Evolutionary conservation across 2,113 vertebrate species (phyloP).

Genomic region (Edolisoma coerulescens): DNA sequence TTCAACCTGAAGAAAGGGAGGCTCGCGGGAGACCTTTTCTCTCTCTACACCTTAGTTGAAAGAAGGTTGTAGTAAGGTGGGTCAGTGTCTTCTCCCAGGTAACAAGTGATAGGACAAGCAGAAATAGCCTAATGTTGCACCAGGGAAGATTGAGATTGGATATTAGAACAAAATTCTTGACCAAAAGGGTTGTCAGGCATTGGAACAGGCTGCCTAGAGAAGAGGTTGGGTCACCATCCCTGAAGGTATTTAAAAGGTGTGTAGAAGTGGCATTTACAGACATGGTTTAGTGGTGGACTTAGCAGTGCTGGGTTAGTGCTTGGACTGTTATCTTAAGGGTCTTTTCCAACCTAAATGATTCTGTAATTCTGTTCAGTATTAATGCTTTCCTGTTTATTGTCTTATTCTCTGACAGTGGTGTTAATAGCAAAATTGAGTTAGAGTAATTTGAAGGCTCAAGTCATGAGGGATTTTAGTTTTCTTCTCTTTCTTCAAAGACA

Average conservation of each 20-base stretch:
- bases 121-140: background rate
- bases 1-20: background rate
- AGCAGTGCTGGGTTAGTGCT: background rate
- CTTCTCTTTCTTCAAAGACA: background rate
- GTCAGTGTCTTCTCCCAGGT: background rate
- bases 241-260: background rate
- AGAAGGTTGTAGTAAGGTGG: background rate
- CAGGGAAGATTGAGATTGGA: background rate
- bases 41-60: background rate
- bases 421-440: background rate
- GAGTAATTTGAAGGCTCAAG: background rate
- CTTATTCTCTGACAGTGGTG: background rate
- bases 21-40: background rate
- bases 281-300: background rate
- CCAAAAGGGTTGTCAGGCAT: background rate
- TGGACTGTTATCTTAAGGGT: background rate
- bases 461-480: background rate
- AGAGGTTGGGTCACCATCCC: background rate
- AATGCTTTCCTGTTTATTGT: background rate
- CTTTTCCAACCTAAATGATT: background rate
- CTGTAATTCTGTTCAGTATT: background rate
- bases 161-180: background rate
- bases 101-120: background rate
- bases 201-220: background rate
- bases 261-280: background rate